Conservation (phyloP, 2,888 invertebrate genomes). For the Lycaena phlaeas region DNA sequence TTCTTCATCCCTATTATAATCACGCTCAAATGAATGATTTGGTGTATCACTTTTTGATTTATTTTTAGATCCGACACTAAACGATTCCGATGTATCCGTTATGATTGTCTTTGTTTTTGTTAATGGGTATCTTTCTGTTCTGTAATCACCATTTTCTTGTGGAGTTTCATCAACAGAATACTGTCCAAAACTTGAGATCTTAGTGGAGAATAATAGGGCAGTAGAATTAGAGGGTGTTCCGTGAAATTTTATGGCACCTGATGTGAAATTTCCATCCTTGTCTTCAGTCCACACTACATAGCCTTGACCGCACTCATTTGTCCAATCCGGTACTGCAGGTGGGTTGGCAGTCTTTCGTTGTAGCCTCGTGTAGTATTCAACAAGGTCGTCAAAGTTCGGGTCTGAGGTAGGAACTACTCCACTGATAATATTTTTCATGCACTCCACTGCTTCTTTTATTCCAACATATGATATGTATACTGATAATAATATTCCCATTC, state of each 20-base stretch:
- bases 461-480: slow-evolving; percentile 83
- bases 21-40: slow-evolving; percentile 41
- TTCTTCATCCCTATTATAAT: slow-evolving; percentile 29
- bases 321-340: slow-evolving; percentile 41
- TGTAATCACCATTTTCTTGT: slow-evolving; percentile 53
- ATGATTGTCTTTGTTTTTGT: slow-evolving; percentile 59
- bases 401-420: slow-evolving; percentile 53
- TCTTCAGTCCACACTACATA: slow-evolving; percentile 54
- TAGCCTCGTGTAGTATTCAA: slow-evolving; percentile 48
- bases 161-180: slow-evolving; percentile 52
- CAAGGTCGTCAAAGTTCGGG: slow-evolving; percentile 51
- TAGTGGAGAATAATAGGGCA: slow-evolving; percentile 63
- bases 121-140: slow-evolving; percentile 56
- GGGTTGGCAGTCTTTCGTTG: slow-evolving; percentile 44
- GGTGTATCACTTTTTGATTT: slow-evolving; percentile 43
- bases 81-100: slow-evolving; percentile 52
- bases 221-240: slow-evolving; percentile 49
- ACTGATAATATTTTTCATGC: slow-evolving; percentile 63
- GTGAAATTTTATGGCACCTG: slow-evolving; percentile 59
- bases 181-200: slow-evolving; percentile 67
- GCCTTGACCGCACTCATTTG: slow-evolving; percentile 51
- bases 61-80: slow-evolving; percentile 54
- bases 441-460: slow-evolving; percentile 77
- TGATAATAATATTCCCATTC: slow-evolving; percentile 83
- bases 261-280: slow-evolving; percentile 46